These are phyloP conservation scores for Fulica atra DNA, from an alignment of 2,113 vertebrate genomes.

Conservation along the genomic window DNA sequence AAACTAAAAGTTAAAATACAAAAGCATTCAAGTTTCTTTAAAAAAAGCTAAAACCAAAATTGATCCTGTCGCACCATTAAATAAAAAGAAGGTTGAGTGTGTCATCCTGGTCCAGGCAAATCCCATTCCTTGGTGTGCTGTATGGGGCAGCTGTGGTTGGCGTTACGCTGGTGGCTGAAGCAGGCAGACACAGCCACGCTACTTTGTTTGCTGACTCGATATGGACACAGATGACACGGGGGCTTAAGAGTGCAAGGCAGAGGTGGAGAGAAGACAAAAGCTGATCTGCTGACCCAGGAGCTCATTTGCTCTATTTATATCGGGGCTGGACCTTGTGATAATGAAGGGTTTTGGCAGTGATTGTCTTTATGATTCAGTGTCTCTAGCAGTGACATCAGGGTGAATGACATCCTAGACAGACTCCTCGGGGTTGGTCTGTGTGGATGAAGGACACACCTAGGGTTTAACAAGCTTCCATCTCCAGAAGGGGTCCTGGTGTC, in stretches of 20 bases:
- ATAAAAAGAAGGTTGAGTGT: conserved; percentile 73
- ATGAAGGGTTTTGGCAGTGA: conserved; percentile 78
- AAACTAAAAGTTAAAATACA: conserved; percentile 82
- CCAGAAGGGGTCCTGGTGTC: conserved; percentile 92
- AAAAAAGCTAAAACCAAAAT: conserved; percentile 80
- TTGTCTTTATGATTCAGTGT: conserved; percentile 82
- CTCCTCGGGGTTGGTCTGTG: conserved; percentile 71
- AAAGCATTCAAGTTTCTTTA: conserved; percentile 88
- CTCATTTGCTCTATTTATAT: conserved; percentile 55
- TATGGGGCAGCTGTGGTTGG: conserved; percentile 34
- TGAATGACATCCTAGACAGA: conserved; percentile 69
- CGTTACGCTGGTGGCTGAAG: not conserved
- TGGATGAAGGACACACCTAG: conserved; percentile 76
- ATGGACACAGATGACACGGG: conserved; percentile 21
- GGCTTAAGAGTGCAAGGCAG: conserved; percentile 60
- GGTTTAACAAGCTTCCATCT: conserved; percentile 98
- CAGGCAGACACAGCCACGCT: conserved; percentile 43
- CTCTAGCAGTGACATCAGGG: conserved; percentile 79
- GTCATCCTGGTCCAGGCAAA: conserved; percentile 51
- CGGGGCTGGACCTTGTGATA: conserved; percentile 56
- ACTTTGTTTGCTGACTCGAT: conserved; percentile 46
- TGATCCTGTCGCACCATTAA: conserved; percentile 88
- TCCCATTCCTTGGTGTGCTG: conserved; percentile 25
- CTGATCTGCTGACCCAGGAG: conserved; percentile 59
- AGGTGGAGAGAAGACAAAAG: conserved; percentile 40